Evolutionary conservation across 2,797 vertebrate genomes (phyloP).

Genomic region (Chelidonichthys spinosus): DNA sequence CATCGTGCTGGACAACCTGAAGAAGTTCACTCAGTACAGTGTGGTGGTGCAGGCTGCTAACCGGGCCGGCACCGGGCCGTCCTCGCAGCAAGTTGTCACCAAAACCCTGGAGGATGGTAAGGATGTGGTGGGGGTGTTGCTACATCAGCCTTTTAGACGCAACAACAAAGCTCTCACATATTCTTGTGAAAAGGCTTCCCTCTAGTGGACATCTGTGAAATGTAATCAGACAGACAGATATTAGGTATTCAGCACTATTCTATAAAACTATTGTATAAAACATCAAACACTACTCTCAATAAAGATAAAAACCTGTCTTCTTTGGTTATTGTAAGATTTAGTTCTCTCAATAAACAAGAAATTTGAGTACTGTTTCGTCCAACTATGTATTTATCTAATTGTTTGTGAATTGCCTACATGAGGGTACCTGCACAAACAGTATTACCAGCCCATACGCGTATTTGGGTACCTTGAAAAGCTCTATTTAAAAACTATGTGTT

Average conservation of each 20-base stretch:
- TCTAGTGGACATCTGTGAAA: constrained; percentile 65
- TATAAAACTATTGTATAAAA: too few species aligned
- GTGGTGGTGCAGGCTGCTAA: constrained; percentile 98
- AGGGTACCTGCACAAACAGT: not conserved
- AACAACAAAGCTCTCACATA: not conserved
- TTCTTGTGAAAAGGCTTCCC: constrained; percentile 43
- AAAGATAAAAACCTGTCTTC: not conserved
- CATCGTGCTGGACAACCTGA: constrained; percentile 94
- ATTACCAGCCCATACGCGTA: not conserved
- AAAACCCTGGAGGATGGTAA: constrained; percentile 97
- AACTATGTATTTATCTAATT: too few species aligned
- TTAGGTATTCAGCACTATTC: not conserved
- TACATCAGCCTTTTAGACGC: not conserved
- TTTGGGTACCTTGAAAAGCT: too few species aligned
- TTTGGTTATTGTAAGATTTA: not conserved
- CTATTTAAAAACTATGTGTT: too few species aligned
- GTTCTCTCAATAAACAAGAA: not conserved
- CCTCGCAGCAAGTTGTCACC: constrained; percentile 97
- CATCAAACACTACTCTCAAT: not conserved
- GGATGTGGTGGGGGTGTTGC: not conserved
- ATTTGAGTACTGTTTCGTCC: not conserved
- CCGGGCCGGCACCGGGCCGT: constrained; percentile 95
- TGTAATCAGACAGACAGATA: not conserved
- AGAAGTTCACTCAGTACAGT: constrained; percentile 98
- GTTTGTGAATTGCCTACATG: not conserved